Evolutionary conservation across 1,140 invertebrate species (phyloP), one percentile per base, ranked within the genome.

Genomic region (Brachionus rotundiformis): DNA sequence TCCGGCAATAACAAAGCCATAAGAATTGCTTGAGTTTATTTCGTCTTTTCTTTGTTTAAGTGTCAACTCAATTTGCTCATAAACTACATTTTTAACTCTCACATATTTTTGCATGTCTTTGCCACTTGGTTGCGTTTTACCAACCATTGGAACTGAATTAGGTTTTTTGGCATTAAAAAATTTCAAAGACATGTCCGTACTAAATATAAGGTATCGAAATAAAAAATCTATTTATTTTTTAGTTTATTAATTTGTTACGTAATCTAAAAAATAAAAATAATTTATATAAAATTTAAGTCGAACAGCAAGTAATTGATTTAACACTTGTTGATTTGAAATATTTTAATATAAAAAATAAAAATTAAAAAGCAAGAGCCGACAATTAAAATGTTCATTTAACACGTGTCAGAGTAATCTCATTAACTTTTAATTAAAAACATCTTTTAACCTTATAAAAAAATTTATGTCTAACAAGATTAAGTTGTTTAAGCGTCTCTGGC

Each of bases 391-490:
- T 41, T 27, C 33, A 73, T 41, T 73, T 44, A 44, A 73, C 68
- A 73, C 68, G 68, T 73, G 68, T 44, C 68, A 27, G 25, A 36
- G 63, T 73, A 73, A 73, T 73, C 68, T 73, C 33, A 73, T 73
- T 73, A 73, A 73, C 1, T 11, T 41, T 44, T 44, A 44, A 44
- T 73, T 44, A 19, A 36, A 36, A 68, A 68, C 63, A 68, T 68
- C 29, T 36, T 33, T 68, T 68, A 36, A 54, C 47, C 5, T 19
- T 7, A 54, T 54, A 54, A 19, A 19, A 54, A 54, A 54, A n/a
- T 10, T 68, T 68, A 8, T 16, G 13, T 6, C 10, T 68, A 68
- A 68, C 33, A 36, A 68, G 63, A 68, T 68, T 68, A 68, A 68
- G 19, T 68, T 41, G 16, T 39, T 36, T 16, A 68, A 68, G 29